Base-by-base conservation (phyloP, 2,797 vertebrate species). In the Alca torda region DNA sequence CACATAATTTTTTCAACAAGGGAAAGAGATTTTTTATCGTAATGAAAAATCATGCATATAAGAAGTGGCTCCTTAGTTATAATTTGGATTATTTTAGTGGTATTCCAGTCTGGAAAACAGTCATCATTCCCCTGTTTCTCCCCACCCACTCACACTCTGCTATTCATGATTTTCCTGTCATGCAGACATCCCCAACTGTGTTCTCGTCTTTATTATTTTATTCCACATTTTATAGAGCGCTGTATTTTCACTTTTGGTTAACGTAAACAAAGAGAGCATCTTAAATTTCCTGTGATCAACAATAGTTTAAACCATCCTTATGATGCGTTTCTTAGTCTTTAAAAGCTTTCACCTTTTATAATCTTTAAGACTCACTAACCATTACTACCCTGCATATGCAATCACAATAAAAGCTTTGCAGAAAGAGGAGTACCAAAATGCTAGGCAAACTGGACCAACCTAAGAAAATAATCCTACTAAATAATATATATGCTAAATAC, bases 311-410 rank as follows among this genome's bases (percentile, higher is more conserved):
- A 92, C 82, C 33, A 95, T 10, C 26, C 13, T 87, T 83, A 68
- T 39, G 56, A 83, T 37, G 31, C 21, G 9, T 89, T 93, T 85
- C 53, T 85, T 67, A 77, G 45, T 46, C 75, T 89, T 87, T 77
- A 93, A 93, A 95, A 92, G 83, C 60, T 95, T 94, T 87, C 50
- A 70, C 37, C 31, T 95, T 87, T 87, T 64, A 80, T 77, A 64
- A 79, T 77, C 37, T 74, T 84, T 57, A 93, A 95, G 67, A 76
- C 33, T 95, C 30, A n/a, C 48, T 77, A 83, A 85, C 43, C 28
- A 23, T 87, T 89, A 93, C 57, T 80, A 70, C 30, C 30, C 50
- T 65, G 67, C 6, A 31, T 57, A 93, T 17, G 70, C 23, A 87
- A 70, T 63, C 80, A 84, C 72, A 84, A 74, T 74, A 83, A 90